Conservation (phyloP, 2,113 vertebrate species). For the Tetraodon nigroviridis region DNA sequence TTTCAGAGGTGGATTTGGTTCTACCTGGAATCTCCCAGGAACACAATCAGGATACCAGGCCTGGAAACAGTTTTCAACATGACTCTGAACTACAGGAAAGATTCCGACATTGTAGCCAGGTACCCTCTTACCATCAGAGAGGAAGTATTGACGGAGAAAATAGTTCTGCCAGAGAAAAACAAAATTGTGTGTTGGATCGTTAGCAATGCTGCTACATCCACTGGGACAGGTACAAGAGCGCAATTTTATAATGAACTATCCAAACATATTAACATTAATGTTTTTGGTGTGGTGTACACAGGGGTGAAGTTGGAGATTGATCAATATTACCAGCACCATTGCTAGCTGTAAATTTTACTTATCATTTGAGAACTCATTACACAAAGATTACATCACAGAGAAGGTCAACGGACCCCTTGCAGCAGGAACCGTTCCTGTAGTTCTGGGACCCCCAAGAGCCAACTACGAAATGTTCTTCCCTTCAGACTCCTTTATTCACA, state of each 20-base stretch:
- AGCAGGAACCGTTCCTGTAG: slow-evolving; percentile 81
- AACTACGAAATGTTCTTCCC: slow-evolving; percentile 86
- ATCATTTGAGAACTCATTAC: slow-evolving; percentile 85
- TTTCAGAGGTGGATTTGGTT: too few species aligned
- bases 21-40: slow-evolving; percentile 82
- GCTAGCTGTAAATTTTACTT: slow-evolving; percentile 84
- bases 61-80: slow-evolving; percentile 83
- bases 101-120: too few species aligned
- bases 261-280: slow-evolving; percentile 79
- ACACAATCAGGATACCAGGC: slow-evolving; percentile 73
- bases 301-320: slow-evolving; percentile 74
- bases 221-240: slow-evolving; percentile 81
- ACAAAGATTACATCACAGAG: slow-evolving; percentile 86
- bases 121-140: too few species aligned
- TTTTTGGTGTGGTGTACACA: slow-evolving; percentile 73
- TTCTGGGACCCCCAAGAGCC: slow-evolving; percentile 83
- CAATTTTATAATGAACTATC: slow-evolving; percentile 80
- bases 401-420: slow-evolving; percentile 83
- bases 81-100: slow-evolving; percentile 82
- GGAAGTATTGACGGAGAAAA: slow-evolving; percentile 75
- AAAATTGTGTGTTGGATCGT: slow-evolving; percentile 87
- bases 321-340: slow-evolving; percentile 78
- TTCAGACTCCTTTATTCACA: slow-evolving; percentile 82
- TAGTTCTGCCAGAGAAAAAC: slow-evolving; percentile 81
- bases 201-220: slow-evolving; percentile 72